phyloP scores from a whole-genome alignment of 2,888 invertebrate genomes.

The Acrobasis repandana region DNA sequence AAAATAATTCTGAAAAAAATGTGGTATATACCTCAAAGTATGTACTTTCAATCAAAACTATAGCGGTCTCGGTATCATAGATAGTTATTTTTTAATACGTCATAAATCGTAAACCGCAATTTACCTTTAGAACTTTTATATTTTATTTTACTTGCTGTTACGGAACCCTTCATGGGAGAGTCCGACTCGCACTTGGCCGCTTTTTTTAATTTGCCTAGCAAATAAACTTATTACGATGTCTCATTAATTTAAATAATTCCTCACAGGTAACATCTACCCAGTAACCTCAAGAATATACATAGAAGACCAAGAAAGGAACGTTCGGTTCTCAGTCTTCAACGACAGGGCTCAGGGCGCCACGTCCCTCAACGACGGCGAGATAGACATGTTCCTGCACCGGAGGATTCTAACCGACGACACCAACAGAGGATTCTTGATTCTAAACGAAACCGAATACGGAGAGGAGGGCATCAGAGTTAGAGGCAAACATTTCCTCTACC shows the following conservation, averaged over 20 bases:
- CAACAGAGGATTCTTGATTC: constrained; percentile 25
- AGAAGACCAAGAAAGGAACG: constrained; percentile 73
- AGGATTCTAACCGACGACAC: constrained; percentile 91
- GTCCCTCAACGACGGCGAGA: constrained; percentile 86
- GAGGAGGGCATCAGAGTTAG: constrained; percentile 43
- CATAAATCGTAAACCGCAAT: too few relatives aligned
- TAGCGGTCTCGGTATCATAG: too few relatives aligned
- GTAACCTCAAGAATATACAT: constrained; percentile 91
- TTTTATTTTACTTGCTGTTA: too few relatives aligned
- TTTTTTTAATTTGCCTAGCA: too few relatives aligned
- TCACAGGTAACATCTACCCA: constrained; percentile 92
- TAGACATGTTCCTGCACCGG: constrained; percentile 93
- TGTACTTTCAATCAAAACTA: too few relatives aligned
- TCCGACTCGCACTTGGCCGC: too few relatives aligned
- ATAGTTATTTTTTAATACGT: too few relatives aligned
- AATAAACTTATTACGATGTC: too few relatives aligned
- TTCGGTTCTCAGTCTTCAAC: constrained; percentile 84
- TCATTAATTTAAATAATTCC: not conserved
- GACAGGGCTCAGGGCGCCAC: constrained; percentile 92
- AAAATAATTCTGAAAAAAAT: too few relatives aligned
- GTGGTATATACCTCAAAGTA: too few relatives aligned
- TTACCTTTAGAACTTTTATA: too few relatives aligned
- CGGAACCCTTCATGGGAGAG: too few relatives aligned
- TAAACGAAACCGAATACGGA: constrained; percentile 52
- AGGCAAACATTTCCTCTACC: constrained; percentile 59